Percentiles rank a stretch among this genome's conserved stretches.
Conservation (phyloP, 2,113 vertebrate genomes). For the Nestor notabilis region DNA sequence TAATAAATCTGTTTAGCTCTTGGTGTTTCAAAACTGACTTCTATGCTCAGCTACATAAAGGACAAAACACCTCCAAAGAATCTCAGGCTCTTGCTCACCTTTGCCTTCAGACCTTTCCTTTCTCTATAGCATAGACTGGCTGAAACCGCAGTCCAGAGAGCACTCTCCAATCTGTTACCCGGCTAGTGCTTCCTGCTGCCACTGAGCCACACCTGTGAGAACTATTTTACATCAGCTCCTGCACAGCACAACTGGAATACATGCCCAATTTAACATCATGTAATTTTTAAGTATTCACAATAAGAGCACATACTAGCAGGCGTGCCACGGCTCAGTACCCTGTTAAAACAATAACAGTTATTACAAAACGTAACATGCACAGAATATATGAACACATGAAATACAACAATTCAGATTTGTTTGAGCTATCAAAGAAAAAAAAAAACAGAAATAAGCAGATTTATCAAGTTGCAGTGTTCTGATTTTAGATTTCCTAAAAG, state of each 20-base stretch:
- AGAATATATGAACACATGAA: not conserved
- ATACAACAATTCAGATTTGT: not conserved
- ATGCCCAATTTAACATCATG: not conserved
- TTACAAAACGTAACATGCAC: not conserved
- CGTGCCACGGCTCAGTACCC: not conserved
- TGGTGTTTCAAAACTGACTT: not conserved
- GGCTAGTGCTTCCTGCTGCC: fast-evolving
- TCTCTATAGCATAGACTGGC: not conserved
- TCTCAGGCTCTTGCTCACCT: not conserved
- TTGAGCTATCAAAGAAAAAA: not conserved
- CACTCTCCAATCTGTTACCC: not conserved
- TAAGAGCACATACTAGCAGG: not conserved
- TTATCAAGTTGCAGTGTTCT: not conserved
- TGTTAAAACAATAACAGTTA: not conserved
- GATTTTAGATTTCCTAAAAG: not conserved
- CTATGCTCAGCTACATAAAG: not conserved
- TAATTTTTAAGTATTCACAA: not conserved
- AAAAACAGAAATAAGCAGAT: not conserved
- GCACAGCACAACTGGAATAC: not conserved
- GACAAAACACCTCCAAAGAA: not conserved
- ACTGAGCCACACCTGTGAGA: not conserved
- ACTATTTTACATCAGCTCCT: not conserved
- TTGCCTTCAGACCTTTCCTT: not conserved
- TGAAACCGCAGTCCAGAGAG: not conserved
- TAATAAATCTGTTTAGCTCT: not conserved